These are phyloP conservation scores for Hofmannophila pseudospretella DNA, from an alignment of 2,888 invertebrate genomes.

Conservation along the genomic window DNA sequence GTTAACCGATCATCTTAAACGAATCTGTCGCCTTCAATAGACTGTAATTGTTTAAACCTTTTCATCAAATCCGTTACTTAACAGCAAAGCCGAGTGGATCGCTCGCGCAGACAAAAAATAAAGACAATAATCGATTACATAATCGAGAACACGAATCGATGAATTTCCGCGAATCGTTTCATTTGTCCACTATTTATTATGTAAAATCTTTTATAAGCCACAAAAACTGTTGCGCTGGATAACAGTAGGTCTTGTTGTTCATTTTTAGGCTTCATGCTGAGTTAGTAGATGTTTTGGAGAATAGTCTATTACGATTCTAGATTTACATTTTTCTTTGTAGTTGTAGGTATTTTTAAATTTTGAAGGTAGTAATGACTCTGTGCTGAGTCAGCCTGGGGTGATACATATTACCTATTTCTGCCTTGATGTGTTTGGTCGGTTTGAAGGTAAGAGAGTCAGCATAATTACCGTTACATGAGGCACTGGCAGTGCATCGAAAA, in stretches of 20 bases:
- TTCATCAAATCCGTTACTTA: constrained; percentile 31
- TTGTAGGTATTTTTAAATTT: too few relatives aligned
- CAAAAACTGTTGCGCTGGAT: neutral
- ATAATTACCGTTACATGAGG: too few relatives aligned
- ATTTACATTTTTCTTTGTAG: too few relatives aligned
- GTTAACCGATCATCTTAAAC: too few relatives aligned
- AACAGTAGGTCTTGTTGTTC: neutral
- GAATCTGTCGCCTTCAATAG: neutral
- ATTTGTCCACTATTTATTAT: constrained; percentile 12
- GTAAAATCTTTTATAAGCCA: constrained; percentile 6
- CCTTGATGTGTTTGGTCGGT: too few relatives aligned
- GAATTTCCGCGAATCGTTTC: constrained; percentile 22
- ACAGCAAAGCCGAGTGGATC: constrained; percentile 31
- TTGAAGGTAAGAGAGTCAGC: too few relatives aligned
- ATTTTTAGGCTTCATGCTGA: neutral
- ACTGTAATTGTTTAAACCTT: constrained; percentile 15
- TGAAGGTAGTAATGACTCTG: too few relatives aligned
- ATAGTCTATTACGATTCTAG: too few relatives aligned
- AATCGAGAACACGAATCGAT: constrained; percentile 39
- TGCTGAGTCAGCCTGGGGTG: too few relatives aligned
- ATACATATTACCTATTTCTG: too few relatives aligned
- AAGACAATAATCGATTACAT: constrained; percentile 47
- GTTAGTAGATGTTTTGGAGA: too few relatives aligned
- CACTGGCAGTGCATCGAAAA: too few relatives aligned
- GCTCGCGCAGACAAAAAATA: constrained; percentile 31